Evolutionary conservation across 2,888 invertebrate species (phyloP).

Genomic region (Drosophila emarginata): DNA sequence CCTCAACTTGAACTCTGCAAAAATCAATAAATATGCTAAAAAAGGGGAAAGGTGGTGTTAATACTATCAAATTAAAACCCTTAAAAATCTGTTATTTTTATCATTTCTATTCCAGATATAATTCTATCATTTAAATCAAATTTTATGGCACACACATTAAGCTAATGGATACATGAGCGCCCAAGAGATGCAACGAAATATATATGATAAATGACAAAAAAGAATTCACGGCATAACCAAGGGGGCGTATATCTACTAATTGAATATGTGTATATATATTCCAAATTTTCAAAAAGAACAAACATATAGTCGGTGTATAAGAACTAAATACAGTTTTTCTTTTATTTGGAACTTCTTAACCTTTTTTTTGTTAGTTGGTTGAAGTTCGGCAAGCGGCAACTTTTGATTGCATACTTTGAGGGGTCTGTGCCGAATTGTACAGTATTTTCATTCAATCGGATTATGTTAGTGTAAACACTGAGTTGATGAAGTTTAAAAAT

Average conservation of each 20-base stretch:
- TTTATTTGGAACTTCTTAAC: too few relatives aligned
- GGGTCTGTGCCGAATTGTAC: not conserved
- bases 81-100: not conserved
- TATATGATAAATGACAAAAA: not conserved
- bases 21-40: slow-evolving; percentile 31
- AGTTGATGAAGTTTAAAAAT: not conserved
- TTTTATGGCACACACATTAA: too few relatives aligned
- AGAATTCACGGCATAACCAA: not conserved
- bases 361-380: too few relatives aligned
- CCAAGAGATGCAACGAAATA: slow-evolving; percentile 33
- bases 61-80: slow-evolving; percentile 21
- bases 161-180: slow-evolving; percentile 29
- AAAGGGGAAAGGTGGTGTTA: slow-evolving; percentile 27
- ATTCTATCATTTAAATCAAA: too few relatives aligned
- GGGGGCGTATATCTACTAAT: not conserved
- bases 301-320: too few relatives aligned
- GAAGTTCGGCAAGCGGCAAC: too few relatives aligned
- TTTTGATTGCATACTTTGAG: not conserved
- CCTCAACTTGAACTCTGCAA: slow-evolving; percentile 69
- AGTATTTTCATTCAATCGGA: not conserved
- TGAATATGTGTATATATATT: too few relatives aligned
- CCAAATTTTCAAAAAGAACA: too few relatives aligned
- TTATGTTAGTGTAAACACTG: too few relatives aligned
- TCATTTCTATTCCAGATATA: not conserved
- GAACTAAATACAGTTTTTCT: too few relatives aligned